These are phyloP conservation scores for Chascanopsetta lugubris DNA, from an alignment of 2,113 vertebrate species.

Conservation along the genomic window DNA sequence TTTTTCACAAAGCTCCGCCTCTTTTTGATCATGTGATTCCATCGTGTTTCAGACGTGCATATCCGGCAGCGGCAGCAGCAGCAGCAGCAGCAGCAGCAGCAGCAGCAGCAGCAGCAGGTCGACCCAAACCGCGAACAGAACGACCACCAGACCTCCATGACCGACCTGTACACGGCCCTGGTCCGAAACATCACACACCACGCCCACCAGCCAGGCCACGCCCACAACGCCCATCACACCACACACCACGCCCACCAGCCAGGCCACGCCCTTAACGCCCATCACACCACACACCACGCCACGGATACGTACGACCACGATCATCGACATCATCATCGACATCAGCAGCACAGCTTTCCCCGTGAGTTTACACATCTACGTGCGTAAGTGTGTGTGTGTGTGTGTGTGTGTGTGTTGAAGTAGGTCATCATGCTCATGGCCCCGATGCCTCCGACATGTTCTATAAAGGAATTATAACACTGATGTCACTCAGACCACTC, in stretches of 20 bases:
- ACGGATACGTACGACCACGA: neutral
- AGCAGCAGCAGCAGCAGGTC: neutral
- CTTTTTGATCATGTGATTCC: neutral
- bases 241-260: neutral
- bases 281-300: neutral
- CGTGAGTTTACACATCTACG: neutral
- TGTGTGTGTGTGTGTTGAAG: neutral
- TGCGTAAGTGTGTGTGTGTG: neutral
- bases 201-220: neutral
- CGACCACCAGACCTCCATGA: conserved; percentile 21
- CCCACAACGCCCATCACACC: neutral
- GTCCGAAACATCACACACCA: neutral
- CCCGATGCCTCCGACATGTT: no score
- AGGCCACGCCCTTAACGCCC: neutral
- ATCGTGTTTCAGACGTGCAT: conserved; percentile 23
- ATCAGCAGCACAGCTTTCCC: neutral
- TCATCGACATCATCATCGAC: neutral
- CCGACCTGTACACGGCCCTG: neutral
- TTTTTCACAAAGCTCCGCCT: no score
- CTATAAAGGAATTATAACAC: neutral
- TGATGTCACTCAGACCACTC: no score
- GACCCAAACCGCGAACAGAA: conserved; percentile 49
- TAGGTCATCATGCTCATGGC: no score
- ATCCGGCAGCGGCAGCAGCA: no score
- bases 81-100: conserved; percentile 1